Conservation (phyloP, 2,113 vertebrate genomes). For the Pterocles gutturalis region DNA sequence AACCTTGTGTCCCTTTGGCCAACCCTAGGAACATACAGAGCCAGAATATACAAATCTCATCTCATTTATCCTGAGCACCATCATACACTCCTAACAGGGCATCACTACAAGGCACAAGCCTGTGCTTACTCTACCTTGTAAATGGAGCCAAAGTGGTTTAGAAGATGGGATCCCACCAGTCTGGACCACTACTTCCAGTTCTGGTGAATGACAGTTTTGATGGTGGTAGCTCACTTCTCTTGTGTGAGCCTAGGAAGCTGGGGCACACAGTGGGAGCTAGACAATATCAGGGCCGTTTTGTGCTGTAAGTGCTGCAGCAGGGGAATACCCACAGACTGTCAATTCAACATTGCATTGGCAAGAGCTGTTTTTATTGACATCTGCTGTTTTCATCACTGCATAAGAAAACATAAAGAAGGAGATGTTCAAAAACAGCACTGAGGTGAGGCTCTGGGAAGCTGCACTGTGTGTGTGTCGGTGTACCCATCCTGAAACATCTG, state of each 20-base stretch:
- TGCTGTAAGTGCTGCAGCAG: neutral
- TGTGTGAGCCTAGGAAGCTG: neutral
- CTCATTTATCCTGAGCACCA: neutral
- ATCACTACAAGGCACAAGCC: neutral
- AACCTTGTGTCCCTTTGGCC: neutral
- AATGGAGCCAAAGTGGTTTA: neutral
- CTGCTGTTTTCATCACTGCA: neutral
- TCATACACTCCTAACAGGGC: neutral
- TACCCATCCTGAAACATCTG: neutral
- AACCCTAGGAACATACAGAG: neutral
- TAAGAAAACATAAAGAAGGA: neutral
- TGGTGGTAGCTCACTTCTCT: neutral
- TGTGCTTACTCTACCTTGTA: neutral
- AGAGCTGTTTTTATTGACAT: neutral
- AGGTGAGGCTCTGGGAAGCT: neutral
- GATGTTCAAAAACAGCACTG: neutral
- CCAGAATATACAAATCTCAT: neutral
- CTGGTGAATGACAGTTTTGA: neutral
- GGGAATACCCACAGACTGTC: neutral
- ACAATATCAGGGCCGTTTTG: neutral
- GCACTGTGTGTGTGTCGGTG: too few relatives aligned
- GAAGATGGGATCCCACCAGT: neutral
- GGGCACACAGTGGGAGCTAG: accelerated
- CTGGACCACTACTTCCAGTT: neutral
- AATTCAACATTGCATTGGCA: neutral